These are phyloP conservation scores for Cladopsammia gracilis DNA, from an alignment of 64 coral and sea anemone species.

Conservation along the genomic window DNA sequence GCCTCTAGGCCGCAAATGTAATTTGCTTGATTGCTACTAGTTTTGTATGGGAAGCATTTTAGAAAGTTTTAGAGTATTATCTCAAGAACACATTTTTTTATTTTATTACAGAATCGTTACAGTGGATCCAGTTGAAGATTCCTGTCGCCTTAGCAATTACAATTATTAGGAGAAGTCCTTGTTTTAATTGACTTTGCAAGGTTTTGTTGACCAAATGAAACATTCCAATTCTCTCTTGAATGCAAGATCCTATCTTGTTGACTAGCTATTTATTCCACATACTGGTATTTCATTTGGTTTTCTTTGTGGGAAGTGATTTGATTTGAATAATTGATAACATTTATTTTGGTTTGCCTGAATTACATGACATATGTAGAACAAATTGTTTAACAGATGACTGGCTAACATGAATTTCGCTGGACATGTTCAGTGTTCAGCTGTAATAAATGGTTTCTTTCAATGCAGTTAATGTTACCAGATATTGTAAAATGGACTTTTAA, in stretches of 20 bases:
- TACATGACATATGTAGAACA: background rate
- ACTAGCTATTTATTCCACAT: background rate
- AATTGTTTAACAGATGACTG: no score
- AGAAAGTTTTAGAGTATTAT: background rate
- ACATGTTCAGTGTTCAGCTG: no score
- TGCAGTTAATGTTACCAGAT: no score
- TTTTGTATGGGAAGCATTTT: no score
- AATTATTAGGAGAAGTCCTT: slow-evolving; percentile 1
- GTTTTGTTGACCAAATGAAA: background rate
- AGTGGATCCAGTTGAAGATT: slow-evolving; percentile 96
- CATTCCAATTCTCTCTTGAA: background rate
- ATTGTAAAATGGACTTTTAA: no score
- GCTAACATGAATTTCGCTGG: no score
- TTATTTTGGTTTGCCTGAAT: background rate
- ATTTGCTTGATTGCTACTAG: no score
- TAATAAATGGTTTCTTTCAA: no score
- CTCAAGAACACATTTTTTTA: slow-evolving; percentile 8
- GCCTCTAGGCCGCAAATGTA: no score
- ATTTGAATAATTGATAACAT: background rate
- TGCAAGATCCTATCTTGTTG: background rate
- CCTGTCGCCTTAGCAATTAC: background rate
- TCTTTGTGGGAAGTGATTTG: background rate
- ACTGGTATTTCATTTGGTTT: background rate
- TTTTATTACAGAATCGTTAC: slow-evolving; percentile 86
- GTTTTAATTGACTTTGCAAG: background rate